Base-by-base conservation (phyloP, 2,113 vertebrate species). In the Ondatra zibethicus region DNA sequence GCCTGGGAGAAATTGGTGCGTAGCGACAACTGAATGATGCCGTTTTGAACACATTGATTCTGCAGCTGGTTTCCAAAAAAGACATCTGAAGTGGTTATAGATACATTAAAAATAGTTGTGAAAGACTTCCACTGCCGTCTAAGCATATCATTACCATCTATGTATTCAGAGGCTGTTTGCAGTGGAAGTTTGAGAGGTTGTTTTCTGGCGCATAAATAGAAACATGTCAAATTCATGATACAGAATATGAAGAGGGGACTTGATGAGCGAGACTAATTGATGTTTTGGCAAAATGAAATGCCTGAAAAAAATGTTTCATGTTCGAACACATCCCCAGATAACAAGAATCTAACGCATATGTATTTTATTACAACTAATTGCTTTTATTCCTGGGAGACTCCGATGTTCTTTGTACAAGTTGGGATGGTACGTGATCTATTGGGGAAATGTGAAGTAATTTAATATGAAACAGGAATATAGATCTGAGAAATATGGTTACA, bases 41-140 rank as follows among this genome's bases (percentile, higher is more conserved):
- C 96, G 65, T 97, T 98, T 98, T 97, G 92, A 97, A 97, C 96
- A 95, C 96, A 98, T 92, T 98, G 96, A 94, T 97, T 97, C 97
- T 98, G 97, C 95, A 98, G 96, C 97, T 98, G 97, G 94, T 91
- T 98, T 97, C 96, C 96, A 89, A n/a, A 97, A 84, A 96, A 97
- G 94, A 97, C 78, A 97, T 96, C 97, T 95, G 97, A 97, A 97
- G 93, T 97, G 72, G 97, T 95, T 98, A 96, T 75, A 91, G 97
- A 97, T 95, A 94, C 97, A 92, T 96, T 98, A 97, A 98, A 98
- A 96, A 98, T 97, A 98, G 98, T 97, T 96, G 94, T 96, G 96
- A 98, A 82, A 90, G 93, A 84, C 97, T 98, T 98, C 93, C 97
- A 92, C 91, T 89, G 7, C 73, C 97, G 76, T 96, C 91, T 97